Evolutionary conservation across 2,797 vertebrate genomes (phyloP), one percentile per base, ranked within the genome.

Genomic region (Notoglanidium macrostoma): DNA sequence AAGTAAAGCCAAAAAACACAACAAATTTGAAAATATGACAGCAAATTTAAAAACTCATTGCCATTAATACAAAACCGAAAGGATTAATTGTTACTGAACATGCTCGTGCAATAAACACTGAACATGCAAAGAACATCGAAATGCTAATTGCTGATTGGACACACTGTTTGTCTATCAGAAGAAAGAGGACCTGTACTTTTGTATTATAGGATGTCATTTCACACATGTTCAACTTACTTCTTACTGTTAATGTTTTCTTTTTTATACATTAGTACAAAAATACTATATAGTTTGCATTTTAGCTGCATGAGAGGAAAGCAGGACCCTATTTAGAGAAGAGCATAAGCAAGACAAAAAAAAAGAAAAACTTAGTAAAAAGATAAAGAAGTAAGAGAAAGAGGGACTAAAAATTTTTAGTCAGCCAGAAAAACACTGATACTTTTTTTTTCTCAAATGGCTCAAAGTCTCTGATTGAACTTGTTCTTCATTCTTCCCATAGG

Each of bases 391-490:
- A n/a, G 46, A 51, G 21, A 63, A 23, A 32, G 7, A 17, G 11
- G 44, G n/a, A n/a, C n/a, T n/a, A 17, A n/a, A 44, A 61, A 51
- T 9, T 9, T 49, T 23, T 67, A 44, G 19, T n/a, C 32, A 32
- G 79, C 6, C 55, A 19, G 61, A 82, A 82, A 61, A 49, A 49
- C n/a, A 32, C 46, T 49, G 6, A 49, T 49, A 7, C 9, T 57
- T 55, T 80, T 81, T 12, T n/a, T 79, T n/a, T 19, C 3, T 73
- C 46, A 8, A 72, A 67, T 70, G 44, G 46, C 57, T 74, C 46
- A 21, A 51, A 87, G 55, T 63, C 44, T 73, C 59, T 67, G 29
- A 87, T 74, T 83, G 70, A 74, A 87, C 86, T n/a, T 65, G 80
- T 76, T 65, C 57, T 61, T 67, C 68, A 55, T 86, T 86, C 51